Evolutionary conservation across 2,797 vertebrate genomes (phyloP).

Genomic region (Protosalanx chinensis): DNA sequence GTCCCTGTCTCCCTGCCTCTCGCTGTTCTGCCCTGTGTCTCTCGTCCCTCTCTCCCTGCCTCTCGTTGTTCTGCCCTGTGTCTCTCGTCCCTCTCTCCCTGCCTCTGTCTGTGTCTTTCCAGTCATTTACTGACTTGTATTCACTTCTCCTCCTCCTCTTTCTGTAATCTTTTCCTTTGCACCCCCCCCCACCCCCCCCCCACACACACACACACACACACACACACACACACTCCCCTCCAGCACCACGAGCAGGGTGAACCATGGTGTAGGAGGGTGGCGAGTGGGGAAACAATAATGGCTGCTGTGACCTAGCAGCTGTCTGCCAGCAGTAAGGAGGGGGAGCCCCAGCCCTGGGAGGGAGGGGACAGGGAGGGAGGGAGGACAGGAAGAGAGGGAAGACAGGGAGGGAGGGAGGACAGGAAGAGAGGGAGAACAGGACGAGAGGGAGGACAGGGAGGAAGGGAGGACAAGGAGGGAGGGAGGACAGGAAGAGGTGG

Average conservation of each 20-base stretch:
- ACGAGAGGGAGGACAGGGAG: not conserved
- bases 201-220: constrained; percentile 5
- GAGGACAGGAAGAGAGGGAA: constrained; percentile 49
- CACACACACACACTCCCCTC: not conserved
- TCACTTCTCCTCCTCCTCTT: too few species aligned
- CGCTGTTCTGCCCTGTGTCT: constrained; percentile 16
- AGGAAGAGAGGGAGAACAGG: not conserved
- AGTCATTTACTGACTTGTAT: not conserved
- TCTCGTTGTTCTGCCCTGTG: not conserved
- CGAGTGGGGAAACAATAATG: constrained; percentile 53
- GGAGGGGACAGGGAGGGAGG: constrained; percentile 27
- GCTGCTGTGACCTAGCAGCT: constrained; percentile 60
- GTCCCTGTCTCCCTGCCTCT: too few species aligned
- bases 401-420: constrained; percentile 18
- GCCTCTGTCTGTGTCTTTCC: not conserved
- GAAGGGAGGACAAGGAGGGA: not conserved
- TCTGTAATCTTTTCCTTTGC: too few species aligned
- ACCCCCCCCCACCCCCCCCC: too few species aligned
- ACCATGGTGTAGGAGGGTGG: constrained; percentile 28
- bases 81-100: constrained; percentile 22
- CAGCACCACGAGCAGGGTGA: constrained; percentile 11
- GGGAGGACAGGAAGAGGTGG: too few species aligned
- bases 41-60: not conserved
- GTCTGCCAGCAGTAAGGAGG: constrained; percentile 71
- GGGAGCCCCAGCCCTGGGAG: constrained; percentile 48